Evolutionary conservation across 2,888 invertebrate genomes (phyloP), one percentile per base, ranked within the genome.

Genomic region (Microctonus aethiopoides): DNA sequence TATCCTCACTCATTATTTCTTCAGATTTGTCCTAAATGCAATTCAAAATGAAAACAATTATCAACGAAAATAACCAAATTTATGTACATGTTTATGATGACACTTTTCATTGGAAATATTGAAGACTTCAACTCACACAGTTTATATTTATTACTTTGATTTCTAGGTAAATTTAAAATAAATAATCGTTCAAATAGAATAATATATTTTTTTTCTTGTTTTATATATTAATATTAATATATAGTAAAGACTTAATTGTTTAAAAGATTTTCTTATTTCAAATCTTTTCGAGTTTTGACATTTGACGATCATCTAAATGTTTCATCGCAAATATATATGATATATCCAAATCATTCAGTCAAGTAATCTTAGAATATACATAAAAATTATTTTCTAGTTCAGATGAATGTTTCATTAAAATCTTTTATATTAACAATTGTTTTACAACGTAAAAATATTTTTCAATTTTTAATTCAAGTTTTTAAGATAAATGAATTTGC

Each of bases 191-290:
- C 32, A 41, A 36, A 29, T 71, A 71, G 62, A 73, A 72, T 72
- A 73, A 74, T 73, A 72, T 73, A 61, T 54, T 67, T 62, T 59
- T 71, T 60, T 63, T 36, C 7, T 32, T 32, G 7, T 32, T 32
- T 70, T 77, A 83, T 80, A 81, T 83, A 82, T 80, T 79, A 81
- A 77, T 76, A 80, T 82, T 80, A 80, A 79, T 77, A 77, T 78
- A 77, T 80, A 78, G 78, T 81, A 77, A 79, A 81, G 77, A 80
- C 77, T 81, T 81, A 81, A 80, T 78, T n/a, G 78, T 82, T 82
- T n/a, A n/a, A n/a, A 81, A 75, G 77, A 79, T 81, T 80, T 74
- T 68, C 67, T 70, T 72, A 67, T 70, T 69, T 66, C 64, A 64
- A 66, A 71, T 13, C 56, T 68, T 64, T 60, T 64, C n/a, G n/a